These are phyloP conservation scores for Macroteleia sp. DNA, from an alignment of 2,888 invertebrate species.

Conservation along the genomic window DNA sequence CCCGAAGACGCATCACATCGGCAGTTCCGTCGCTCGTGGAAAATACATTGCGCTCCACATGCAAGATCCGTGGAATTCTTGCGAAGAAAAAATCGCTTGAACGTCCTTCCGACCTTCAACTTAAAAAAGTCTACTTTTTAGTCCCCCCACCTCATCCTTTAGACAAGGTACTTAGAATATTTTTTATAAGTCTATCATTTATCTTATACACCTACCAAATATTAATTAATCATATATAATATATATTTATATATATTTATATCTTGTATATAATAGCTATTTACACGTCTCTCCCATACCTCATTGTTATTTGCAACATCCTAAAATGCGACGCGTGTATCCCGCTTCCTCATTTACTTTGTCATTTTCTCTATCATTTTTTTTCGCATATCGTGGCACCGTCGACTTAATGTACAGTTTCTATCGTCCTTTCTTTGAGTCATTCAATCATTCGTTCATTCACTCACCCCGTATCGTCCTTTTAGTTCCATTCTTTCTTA, in stretches of 20 bases:
- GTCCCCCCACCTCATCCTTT: constrained; percentile 61
- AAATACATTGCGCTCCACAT: constrained; percentile 18
- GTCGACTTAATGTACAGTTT: constrained; percentile 48
- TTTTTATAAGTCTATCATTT: constrained; percentile 76
- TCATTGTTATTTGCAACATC: constrained; percentile 53
- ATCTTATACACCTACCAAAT: constrained; percentile 81
- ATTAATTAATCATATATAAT: constrained; percentile 73
- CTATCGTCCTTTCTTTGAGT: neutral
- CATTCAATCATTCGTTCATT: constrained; percentile 4
- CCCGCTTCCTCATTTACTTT: constrained; percentile 14
- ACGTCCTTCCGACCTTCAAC: constrained; percentile 16
- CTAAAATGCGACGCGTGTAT: constrained; percentile 45
- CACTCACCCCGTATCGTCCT: constrained; percentile 20
- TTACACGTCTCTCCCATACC: constrained; percentile 77
- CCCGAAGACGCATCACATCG: constrained; percentile 37
- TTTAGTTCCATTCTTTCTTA: constrained; percentile 23
- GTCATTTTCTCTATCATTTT: constrained; percentile 13
- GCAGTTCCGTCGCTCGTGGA: constrained; percentile 32
- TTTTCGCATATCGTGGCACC: constrained; percentile 55
- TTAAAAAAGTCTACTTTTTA: constrained; percentile 37
- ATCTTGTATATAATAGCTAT: constrained; percentile 80
- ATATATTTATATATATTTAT: constrained; percentile 67
- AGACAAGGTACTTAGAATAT: constrained; percentile 81
- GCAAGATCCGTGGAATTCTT: constrained; percentile 6
- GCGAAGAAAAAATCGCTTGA: constrained; percentile 21